Conservation (phyloP, 2,113 vertebrate genomes). For the Poicephalus meyeri region DNA sequence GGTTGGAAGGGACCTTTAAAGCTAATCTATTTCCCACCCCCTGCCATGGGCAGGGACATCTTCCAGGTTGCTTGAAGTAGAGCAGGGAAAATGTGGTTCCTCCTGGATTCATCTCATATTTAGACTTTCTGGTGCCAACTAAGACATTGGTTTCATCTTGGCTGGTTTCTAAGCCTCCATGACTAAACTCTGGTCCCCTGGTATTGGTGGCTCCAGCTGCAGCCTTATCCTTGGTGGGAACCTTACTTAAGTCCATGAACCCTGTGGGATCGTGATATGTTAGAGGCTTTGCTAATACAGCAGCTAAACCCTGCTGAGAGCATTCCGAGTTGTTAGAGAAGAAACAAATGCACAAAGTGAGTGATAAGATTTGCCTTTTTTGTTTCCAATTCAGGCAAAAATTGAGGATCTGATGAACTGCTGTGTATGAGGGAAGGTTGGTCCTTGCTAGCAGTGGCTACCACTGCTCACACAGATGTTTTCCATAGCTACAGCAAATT, state of each 20-base stretch:
- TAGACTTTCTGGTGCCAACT: neutral
- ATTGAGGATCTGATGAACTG: neutral
- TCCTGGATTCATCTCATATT: neutral
- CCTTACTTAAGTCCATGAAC: neutral
- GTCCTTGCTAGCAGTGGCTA: neutral
- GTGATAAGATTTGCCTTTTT: neutral
- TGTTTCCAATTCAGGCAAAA: neutral
- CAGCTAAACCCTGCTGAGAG: neutral
- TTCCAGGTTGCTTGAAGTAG: neutral
- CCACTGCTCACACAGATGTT: neutral
- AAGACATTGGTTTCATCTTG: neutral
- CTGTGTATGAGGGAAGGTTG: neutral
- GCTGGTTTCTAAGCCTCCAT: neutral
- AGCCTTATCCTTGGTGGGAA: neutral
- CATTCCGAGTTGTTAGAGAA: neutral
- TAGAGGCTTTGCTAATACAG: neutral
- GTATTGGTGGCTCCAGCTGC: rapidly evolving
- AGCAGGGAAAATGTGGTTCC: neutral
- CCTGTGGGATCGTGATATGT: neutral
- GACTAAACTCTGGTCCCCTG: neutral
- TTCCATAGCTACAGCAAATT: neutral
- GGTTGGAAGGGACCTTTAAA: neutral
- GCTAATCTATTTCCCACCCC: neutral
- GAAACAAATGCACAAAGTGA: neutral
- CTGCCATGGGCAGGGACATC: neutral